Evolutionary conservation across 2,888 invertebrate genomes (phyloP).

Genomic region (Galerucella nymphaeae): DNA sequence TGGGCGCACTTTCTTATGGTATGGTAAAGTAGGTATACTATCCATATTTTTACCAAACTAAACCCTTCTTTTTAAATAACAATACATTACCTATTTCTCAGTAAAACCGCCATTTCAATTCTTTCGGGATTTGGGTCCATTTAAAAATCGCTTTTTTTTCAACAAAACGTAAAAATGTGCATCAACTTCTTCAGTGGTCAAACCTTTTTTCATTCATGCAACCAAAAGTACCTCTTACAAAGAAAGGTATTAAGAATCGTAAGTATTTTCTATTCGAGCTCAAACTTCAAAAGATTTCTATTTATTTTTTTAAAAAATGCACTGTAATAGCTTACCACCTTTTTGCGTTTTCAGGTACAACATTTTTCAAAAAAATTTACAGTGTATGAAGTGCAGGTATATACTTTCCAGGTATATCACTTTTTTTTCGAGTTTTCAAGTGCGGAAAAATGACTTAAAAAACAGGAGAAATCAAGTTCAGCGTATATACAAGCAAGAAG

Average conservation of each 20-base stretch:
- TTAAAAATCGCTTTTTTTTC: conserved; percentile 43
- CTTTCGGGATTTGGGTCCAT: conserved; percentile 28
- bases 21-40: background rate
- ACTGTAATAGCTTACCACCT: conserved; percentile 27
- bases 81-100: conserved; percentile 32
- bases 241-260: conserved; percentile 53
- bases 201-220: conserved; percentile 58
- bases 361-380: conserved; percentile 4
- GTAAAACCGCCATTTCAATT: conserved; percentile 28
- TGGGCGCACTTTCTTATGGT: too few relatives aligned
- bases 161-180: conserved; percentile 60
- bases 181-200: conserved; percentile 61
- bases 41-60: background rate
- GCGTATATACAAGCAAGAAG: too few relatives aligned
- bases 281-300: conserved; percentile 18
- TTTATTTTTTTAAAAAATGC: conserved; percentile 28
- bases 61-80: conserved; percentile 19
- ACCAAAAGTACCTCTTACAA: conserved; percentile 56
- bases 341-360: conserved; percentile 5
- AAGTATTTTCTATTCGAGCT: conserved; percentile 35
- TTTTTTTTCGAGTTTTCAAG: background rate
- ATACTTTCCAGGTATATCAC: background rate
- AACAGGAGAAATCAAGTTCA: too few relatives aligned
- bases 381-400: conserved; percentile 2
- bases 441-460: background rate